These are phyloP conservation scores for Hystrix cristata DNA, from an alignment of 2,113 vertebrate species.

Conservation along the genomic window DNA sequence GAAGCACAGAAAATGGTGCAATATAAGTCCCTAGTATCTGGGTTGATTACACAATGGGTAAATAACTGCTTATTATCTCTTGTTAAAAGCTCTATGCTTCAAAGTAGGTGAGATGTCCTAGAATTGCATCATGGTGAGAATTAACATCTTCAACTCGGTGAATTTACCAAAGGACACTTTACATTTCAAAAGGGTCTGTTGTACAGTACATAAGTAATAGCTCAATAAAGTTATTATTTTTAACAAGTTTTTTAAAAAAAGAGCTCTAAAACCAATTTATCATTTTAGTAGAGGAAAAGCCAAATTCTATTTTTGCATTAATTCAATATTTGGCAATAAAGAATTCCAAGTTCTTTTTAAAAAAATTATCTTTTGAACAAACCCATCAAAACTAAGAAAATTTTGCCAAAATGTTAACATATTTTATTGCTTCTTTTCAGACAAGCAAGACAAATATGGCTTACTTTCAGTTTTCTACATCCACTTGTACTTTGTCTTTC, in stretches of 20 bases:
- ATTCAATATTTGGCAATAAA: constrained; percentile 68
- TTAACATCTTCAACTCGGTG: background rate
- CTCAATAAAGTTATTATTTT: background rate
- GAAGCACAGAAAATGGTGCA: background rate
- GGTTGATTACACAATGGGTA: background rate
- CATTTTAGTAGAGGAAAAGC: constrained; percentile 20
- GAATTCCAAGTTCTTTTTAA: constrained; percentile 44
- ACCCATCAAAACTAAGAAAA: constrained; percentile 61
- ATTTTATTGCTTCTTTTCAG: constrained; percentile 74
- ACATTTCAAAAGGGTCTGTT: background rate
- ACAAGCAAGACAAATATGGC: constrained; percentile 46
- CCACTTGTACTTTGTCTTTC: constrained; percentile 18
- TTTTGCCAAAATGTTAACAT: constrained; percentile 68
- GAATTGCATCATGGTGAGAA: background rate
- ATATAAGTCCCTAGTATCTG: background rate
- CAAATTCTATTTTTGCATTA: constrained; percentile 65
- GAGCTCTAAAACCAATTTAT: background rate
- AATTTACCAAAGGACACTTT: background rate
- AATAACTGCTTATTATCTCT: background rate
- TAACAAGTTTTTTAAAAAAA: background rate
- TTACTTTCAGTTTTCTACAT: constrained; percentile 42
- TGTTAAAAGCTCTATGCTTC: background rate
- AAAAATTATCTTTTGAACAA: constrained; percentile 68
- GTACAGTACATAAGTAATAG: background rate
- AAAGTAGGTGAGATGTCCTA: background rate